Conservation (phyloP, 2,888 invertebrate species). For the Aspidiotus rigidus region DNA sequence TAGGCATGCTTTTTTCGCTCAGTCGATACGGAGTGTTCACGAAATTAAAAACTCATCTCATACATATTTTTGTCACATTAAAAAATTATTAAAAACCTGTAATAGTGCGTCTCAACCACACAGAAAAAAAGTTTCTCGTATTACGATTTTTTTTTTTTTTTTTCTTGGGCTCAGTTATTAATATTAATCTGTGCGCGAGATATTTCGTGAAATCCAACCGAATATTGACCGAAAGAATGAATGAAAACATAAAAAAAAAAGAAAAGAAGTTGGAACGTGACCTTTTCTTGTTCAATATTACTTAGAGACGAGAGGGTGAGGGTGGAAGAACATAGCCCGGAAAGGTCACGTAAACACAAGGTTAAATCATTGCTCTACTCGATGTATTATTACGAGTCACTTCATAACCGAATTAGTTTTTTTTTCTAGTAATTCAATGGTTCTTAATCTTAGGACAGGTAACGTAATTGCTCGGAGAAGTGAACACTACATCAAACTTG, state of each 20-base stretch:
- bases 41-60: no score
- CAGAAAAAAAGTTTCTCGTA: no score
- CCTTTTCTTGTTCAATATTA: constrained; percentile 25
- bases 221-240: constrained; percentile 6
- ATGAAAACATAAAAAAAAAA: constrained; percentile 9
- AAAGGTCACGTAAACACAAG: constrained; percentile 33
- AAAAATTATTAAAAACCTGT: no score
- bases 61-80: no score
- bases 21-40: no score
- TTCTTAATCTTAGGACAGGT: constrained; percentile 6
- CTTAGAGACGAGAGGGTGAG: constrained; percentile 20
- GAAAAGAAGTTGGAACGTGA: constrained; percentile 15
- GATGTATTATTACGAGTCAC: constrained; percentile 26
- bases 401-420: constrained; percentile 33
- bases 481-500: no score
- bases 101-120: no score
- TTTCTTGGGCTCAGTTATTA: no score
- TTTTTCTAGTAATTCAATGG: constrained; percentile 17
- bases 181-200: no score
- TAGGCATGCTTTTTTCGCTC: no score
- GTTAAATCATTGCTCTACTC: constrained; percentile 24
- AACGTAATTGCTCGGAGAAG: no score
- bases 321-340: constrained; percentile 27
- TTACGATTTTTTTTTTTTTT: no score
- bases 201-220: not conserved